Evolutionary conservation across 1,140 invertebrate species (phyloP), one percentile per base, ranked within the genome.

Genomic region (Drosophila sturtevanti): DNA sequence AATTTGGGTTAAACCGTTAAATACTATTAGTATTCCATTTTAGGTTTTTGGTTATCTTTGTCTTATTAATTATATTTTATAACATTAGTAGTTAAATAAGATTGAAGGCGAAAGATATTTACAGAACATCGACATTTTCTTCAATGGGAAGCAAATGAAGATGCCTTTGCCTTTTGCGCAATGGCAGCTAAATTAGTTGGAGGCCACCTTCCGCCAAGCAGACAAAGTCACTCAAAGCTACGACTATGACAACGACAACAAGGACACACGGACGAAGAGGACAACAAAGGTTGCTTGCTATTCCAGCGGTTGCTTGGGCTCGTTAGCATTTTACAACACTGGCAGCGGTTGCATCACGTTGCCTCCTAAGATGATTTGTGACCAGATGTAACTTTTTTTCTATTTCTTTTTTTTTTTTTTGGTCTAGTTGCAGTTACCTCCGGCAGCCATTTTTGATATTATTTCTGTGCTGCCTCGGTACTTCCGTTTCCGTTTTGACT

Each of bases 291-390:
- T 48, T 48, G 41, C 41, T 76, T 86, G 79, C 72, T 71, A 77
- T 68, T 66, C 27, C 27, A 31, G 27, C 59, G 37, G 58, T 65
- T 41, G 72, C 60, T 61, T 68, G 63, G 79, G 82, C 84, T 87
- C 82, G 82, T 86, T 86, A 87, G 82, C 82, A 86, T 86, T 86
- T 86, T 87, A 89, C 82, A 86, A 82, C 82, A 87, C 82, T 86
- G 84, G 71, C 73, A 63, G 69, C 79, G 71, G 74, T 62, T 72
- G 81, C 69, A 75, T 77, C 78, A 81, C 77, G 78, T 87, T 81
- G 59, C 59, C 62, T 54, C 44, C 64, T 77, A 82, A 87, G 82
- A 87, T 86, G 82, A 86, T 87, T 86, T 86, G 82, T 86, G 82
- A 86, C 79, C 82, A 84, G 76, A 68, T 84, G 80, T 72, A 86